Conservation (phyloP, 30 jellyfish, hydroid and myxozoan genomes). For the Aurelia sp. region DNA sequence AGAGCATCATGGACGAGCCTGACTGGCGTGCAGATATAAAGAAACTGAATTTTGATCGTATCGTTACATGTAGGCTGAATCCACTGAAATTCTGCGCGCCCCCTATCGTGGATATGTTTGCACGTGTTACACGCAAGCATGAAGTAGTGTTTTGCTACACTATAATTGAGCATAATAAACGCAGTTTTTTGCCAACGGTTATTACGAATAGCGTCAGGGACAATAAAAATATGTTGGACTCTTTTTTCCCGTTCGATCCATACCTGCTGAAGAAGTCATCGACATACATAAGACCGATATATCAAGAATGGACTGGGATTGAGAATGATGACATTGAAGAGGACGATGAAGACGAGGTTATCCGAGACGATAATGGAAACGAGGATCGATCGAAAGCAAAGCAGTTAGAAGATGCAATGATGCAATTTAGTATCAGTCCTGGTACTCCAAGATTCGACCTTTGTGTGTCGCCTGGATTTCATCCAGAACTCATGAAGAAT, state of each 20-base stretch:
- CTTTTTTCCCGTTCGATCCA: constrained; percentile 94
- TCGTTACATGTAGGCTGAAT: constrained; percentile 74
- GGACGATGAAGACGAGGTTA: constrained; percentile 37
- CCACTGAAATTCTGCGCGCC: constrained; percentile 85
- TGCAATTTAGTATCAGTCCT: constrained; percentile 53
- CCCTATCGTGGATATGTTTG: constrained; percentile 87
- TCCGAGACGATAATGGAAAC: constrained; percentile 47
- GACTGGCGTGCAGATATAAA: constrained; percentile 59
- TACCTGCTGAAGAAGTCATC: constrained; percentile 73
- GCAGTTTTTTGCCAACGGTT: constrained; percentile 54
- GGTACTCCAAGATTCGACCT: constrained; percentile 64
- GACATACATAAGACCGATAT: constrained; percentile 49
- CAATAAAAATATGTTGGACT: constrained; percentile 59
- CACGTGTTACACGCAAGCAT: constrained; percentile 89
- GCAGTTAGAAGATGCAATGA: constrained; percentile 22
- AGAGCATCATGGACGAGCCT: constrained; percentile 36
- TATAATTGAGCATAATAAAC: constrained; percentile 85
- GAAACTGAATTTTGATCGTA: constrained; percentile 72
- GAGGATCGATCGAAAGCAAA: constrained; percentile 32
- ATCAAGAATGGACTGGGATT: constrained; percentile 80
- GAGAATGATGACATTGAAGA: constrained; percentile 33
- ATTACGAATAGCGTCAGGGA: constrained; percentile 1
- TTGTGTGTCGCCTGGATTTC: constrained; percentile 82
- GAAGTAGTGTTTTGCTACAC: constrained; percentile 94
- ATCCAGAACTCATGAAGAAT: constrained; percentile 37